Evolutionary conservation across 2,797 vertebrate species (phyloP).

Genomic region (Zonotrichia albicollis): DNA sequence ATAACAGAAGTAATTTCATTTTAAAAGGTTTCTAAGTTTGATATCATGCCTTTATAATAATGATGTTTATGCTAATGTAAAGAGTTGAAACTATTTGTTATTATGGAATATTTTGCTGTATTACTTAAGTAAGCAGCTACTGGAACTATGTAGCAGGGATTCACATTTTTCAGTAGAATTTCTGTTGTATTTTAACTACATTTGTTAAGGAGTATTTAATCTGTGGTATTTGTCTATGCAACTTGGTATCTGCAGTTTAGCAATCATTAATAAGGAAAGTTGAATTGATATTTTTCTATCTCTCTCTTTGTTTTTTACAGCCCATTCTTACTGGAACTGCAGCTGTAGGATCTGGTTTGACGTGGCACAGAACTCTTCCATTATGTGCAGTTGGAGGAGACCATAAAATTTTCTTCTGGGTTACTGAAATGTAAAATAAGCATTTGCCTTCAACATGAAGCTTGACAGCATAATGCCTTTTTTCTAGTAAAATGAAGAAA

Average conservation of each 20-base stretch:
- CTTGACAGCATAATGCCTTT: constrained; percentile 5
- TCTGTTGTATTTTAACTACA: not conserved
- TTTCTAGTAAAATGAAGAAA: not conserved
- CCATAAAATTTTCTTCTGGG: constrained; percentile 94
- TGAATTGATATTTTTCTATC: not conserved
- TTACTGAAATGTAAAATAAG: constrained; percentile 91
- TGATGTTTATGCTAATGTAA: not conserved
- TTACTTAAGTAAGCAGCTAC: not conserved
- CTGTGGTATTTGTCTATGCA: not conserved
- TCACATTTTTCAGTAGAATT: not conserved
- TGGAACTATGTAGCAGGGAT: not conserved
- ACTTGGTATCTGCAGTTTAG: not conserved
- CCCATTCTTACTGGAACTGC: constrained; percentile 88
- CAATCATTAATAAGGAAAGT: not conserved
- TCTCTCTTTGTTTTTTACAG: constrained; percentile 70
- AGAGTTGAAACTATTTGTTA: not conserved
- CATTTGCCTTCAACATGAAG: not conserved
- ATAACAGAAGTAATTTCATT: not conserved
- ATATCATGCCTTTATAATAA: not conserved
- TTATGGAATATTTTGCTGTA: not conserved
- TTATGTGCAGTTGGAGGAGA: constrained; percentile 91
- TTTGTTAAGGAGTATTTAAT: not conserved
- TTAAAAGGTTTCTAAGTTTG: not conserved
- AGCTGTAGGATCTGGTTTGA: constrained; percentile 89
- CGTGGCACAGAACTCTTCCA: constrained; percentile 93